Evolutionary conservation across 1,140 invertebrate genomes (phyloP).

Genomic region (Cepaea nemoralis): DNA sequence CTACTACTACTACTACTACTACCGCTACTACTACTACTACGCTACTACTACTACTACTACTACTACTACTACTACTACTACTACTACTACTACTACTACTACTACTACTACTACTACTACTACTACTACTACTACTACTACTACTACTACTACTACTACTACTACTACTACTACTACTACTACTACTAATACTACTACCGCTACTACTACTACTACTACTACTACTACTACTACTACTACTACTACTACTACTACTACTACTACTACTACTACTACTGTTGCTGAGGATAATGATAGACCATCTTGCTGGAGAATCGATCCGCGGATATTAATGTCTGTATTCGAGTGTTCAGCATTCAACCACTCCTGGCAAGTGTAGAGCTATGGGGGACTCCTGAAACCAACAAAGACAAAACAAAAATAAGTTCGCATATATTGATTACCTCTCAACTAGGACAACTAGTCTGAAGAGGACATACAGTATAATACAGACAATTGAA

Average conservation of each 20-base stretch:
- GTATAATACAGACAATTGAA: too few relatives aligned
- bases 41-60: not conserved
- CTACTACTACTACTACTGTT: conserved; percentile 1
- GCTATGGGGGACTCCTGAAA: too few relatives aligned
- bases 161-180: not conserved
- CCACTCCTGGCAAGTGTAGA: too few relatives aligned
- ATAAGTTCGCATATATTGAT: too few relatives aligned
- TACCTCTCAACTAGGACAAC: too few relatives aligned
- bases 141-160: conserved; percentile 24
- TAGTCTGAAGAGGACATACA: too few relatives aligned
- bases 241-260: not conserved
- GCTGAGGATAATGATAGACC: not conserved
- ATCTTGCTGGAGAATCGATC: too few relatives aligned
- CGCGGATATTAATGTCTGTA: too few relatives aligned
- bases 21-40: not conserved
- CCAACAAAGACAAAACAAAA: too few relatives aligned
- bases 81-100: not conserved
- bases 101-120: conserved; percentile 7
- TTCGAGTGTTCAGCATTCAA: too few relatives aligned
- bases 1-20: conserved; percentile 5
- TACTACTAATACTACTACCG: conserved; percentile 8
- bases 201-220: not conserved
- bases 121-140: conserved; percentile 26
- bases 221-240: too few relatives aligned
- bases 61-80: not conserved